These are phyloP conservation scores for Diorhabda elongata DNA, from an alignment of 1,140 invertebrate species.

Conservation along the genomic window DNA sequence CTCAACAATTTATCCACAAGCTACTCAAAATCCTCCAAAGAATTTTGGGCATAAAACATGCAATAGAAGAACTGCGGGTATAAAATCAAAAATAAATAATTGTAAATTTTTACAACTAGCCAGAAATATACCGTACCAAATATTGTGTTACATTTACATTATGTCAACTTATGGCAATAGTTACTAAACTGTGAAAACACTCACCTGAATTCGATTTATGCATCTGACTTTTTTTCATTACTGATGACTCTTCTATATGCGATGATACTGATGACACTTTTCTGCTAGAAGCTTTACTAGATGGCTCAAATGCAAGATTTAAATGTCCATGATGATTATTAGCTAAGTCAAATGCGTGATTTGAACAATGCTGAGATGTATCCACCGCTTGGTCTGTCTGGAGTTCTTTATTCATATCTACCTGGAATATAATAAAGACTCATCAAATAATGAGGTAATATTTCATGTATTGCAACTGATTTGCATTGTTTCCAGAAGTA, in stretches of 20 bases:
- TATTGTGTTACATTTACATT: too few relatives aligned
- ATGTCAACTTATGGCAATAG: too few relatives aligned
- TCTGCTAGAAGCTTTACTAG: not conserved
- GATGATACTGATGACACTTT: not conserved
- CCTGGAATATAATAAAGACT: not conserved
- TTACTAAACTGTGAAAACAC: too few relatives aligned
- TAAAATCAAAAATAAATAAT: too few relatives aligned
- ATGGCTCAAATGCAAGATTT: not conserved
- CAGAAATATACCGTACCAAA: too few relatives aligned
- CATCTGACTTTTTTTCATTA: not conserved
- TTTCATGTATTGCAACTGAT: too few relatives aligned
- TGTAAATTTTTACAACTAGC: too few relatives aligned
- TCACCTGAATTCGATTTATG: conserved; percentile 1
- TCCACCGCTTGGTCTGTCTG: not conserved
- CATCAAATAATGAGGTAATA: not conserved
- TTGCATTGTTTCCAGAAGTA: too few relatives aligned
- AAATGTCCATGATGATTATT: not conserved
- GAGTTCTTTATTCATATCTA: not conserved
- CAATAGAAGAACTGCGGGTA: too few relatives aligned
- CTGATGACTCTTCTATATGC: not conserved
- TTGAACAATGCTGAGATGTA: not conserved
- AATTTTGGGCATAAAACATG: too few relatives aligned
- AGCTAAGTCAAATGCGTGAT: not conserved
- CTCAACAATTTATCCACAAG: too few relatives aligned
- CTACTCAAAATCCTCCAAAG: too few relatives aligned